These are phyloP conservation scores for Ornithoptera priamus DNA, from an alignment of 2,888 invertebrate species.

Conservation along the genomic window DNA sequence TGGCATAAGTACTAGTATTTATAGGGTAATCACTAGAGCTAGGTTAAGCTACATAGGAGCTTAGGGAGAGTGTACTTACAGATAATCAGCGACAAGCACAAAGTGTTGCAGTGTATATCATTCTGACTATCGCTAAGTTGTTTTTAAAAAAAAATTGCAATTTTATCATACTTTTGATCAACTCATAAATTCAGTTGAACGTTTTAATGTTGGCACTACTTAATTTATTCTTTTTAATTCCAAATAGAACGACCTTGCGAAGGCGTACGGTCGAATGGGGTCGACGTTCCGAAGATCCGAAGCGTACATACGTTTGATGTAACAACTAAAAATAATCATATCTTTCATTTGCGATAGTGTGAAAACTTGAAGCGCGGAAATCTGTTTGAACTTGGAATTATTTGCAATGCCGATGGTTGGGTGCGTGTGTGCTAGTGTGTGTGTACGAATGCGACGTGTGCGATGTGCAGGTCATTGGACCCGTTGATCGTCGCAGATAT, in stretches of 20 bases:
- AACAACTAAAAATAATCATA: constrained; percentile 31
- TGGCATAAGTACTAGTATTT: too few species aligned
- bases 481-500: not conserved
- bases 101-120: too few species aligned
- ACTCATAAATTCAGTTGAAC: too few species aligned
- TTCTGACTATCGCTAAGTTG: too few species aligned
- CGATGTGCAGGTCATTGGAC: constrained; percentile 1
- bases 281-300: constrained; percentile 38
- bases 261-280: constrained; percentile 32
- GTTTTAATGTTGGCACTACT: not conserved
- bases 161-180: too few species aligned
- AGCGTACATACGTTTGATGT: constrained; percentile 46
- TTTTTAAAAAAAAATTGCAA: too few species aligned
- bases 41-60: too few species aligned
- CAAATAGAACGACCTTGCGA: constrained; percentile 58
- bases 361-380: not conserved
- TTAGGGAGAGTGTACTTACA: too few species aligned
- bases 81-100: too few species aligned
- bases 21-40: too few species aligned
- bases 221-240: constrained; percentile 37
- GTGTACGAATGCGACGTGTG: too few species aligned
- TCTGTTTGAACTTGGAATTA: not conserved
- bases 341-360: constrained; percentile 1
- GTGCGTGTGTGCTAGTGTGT: not conserved
- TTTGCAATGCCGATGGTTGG: not conserved